Evolutionary conservation across 1,140 invertebrate genomes (phyloP).

Genomic region (Tribolium castaneum): DNA sequence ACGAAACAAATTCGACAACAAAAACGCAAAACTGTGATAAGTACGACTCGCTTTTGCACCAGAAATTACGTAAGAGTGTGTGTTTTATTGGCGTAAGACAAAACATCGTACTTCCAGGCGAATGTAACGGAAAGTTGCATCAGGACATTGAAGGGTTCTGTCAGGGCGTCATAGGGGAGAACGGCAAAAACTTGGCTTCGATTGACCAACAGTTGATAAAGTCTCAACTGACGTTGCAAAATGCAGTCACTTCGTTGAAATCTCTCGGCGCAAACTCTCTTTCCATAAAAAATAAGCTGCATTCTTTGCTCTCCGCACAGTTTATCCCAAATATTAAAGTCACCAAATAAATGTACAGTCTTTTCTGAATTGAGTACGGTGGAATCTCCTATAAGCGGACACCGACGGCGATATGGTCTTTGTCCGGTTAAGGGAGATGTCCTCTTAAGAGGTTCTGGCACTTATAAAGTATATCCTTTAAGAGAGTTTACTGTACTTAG

Average conservation of each 20-base stretch:
- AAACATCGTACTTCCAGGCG: constrained; percentile 52
- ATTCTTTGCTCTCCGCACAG: constrained; percentile 55
- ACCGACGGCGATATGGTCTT: too few species aligned
- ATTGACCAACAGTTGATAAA: constrained; percentile 59
- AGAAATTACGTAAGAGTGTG: constrained; percentile 58
- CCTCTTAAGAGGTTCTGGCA: too few species aligned
- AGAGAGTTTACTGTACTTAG: too few species aligned
- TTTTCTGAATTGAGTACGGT: too few species aligned
- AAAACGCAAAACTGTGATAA: constrained; percentile 42
- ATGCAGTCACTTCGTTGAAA: constrained; percentile 57
- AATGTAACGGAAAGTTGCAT: constrained; percentile 55
- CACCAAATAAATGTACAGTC: constrained; percentile 34
- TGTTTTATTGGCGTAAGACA: neutral
- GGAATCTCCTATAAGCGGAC: too few species aligned
- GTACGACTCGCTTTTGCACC: constrained; percentile 58
- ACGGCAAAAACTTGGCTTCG: constrained; percentile 54
- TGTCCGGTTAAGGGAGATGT: too few species aligned
- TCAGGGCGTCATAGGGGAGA: constrained; percentile 50
- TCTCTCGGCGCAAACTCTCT: constrained; percentile 56
- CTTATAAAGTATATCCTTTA: too few species aligned
- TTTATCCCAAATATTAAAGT: constrained; percentile 56
- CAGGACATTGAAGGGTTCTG: constrained; percentile 54
- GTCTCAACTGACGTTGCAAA: constrained; percentile 60
- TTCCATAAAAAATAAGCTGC: constrained; percentile 58
- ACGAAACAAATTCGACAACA: constrained; percentile 24